A percentile compares a stretch with the other conserved stretches of the same genome.
These are phyloP conservation scores for Phyllotreta cruciferae DNA, from an alignment of 2,888 invertebrate genomes.

Conservation along the genomic window DNA sequence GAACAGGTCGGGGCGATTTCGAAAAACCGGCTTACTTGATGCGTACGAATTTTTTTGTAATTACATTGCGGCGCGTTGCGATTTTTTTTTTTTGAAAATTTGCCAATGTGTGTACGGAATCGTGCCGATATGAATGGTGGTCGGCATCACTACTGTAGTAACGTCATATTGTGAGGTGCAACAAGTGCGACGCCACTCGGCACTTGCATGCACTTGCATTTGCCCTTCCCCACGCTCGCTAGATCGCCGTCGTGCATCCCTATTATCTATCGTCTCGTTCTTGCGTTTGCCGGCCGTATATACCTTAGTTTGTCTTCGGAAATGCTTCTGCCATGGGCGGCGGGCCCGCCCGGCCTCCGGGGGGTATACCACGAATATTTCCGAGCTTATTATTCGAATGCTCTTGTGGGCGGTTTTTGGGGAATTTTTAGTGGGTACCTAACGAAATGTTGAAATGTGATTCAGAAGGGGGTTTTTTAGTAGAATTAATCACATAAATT, in stretches of 20 bases:
- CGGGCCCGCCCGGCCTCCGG: not conserved
- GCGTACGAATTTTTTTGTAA: conserved; percentile 49
- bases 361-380: no score
- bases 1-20: conserved; percentile 28
- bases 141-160: conserved; percentile 57
- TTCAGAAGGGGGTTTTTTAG: no score
- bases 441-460: no score
- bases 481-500: no score
- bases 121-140: conserved; percentile 56
- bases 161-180: conserved; percentile 61
- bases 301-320: conserved; percentile 45
- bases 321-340: conserved; percentile 35
- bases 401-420: no score
- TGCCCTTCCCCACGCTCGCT: conserved; percentile 52
- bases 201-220: conserved; percentile 62
- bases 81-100: conserved; percentile 49
- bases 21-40: conserved; percentile 47
- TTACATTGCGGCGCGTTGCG: conserved; percentile 48
- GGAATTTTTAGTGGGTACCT: no score
- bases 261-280: conserved; percentile 51
- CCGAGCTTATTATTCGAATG: no score
- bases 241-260: conserved; percentile 49
- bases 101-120: conserved; percentile 47
- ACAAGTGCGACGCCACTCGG: conserved; percentile 63
- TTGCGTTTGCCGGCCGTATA: conserved; percentile 40